These are phyloP conservation scores for Ashinkailepas kermadecensis DNA, from an alignment of 2,888 invertebrate species.

Conservation along the genomic window DNA sequence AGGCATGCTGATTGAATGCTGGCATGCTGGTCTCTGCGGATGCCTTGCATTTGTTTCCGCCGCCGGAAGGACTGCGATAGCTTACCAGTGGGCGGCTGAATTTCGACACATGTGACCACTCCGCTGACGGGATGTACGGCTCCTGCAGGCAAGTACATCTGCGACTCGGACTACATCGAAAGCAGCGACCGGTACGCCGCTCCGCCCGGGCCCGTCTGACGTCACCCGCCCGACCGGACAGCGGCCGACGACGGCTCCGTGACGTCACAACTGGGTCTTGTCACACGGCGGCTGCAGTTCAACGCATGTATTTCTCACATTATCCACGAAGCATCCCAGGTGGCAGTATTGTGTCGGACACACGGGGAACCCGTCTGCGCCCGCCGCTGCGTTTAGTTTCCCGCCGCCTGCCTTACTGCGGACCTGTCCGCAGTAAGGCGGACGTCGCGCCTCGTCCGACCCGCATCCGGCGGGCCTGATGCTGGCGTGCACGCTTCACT, in stretches of 20 bases:
- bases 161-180: constrained; percentile 57
- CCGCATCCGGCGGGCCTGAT: no score
- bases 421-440: no score
- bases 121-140: neutral
- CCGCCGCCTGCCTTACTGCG: neutral
- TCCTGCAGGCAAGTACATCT: constrained; percentile 64
- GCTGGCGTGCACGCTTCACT: no score
- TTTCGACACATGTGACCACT: constrained; percentile 22
- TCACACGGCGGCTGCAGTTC: neutral
- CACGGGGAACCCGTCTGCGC: neutral
- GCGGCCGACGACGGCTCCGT: neutral
- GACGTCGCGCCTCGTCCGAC: no score
- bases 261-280: neutral
- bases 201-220: constrained; percentile 12
- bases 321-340: neutral
- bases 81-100: no score
- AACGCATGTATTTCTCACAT: neutral
- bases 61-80: no score
- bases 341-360: neutral
- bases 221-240: neutral
- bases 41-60: no score
- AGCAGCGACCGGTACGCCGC: neutral
- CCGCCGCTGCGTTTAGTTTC: neutral
- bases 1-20: no score
- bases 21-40: no score